Conservation (phyloP, 2,113 vertebrate species). For the Crotalus helleri region DNA sequence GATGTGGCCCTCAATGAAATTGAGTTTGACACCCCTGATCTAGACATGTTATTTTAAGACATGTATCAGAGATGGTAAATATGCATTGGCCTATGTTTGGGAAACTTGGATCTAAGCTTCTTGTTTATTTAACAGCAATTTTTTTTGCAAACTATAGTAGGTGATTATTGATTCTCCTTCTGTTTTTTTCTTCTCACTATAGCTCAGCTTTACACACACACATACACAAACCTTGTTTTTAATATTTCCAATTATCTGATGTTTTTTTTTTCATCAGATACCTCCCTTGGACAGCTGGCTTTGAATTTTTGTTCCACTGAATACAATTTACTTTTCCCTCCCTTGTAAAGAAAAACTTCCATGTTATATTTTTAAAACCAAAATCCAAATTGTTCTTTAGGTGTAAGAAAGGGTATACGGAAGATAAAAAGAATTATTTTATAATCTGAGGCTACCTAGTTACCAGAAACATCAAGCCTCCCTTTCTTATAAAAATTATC, state of each 20-base stretch:
- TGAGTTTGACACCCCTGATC: no score
- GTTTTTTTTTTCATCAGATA: no score
- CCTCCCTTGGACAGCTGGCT: neutral
- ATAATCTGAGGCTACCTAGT: conserved; percentile 22
- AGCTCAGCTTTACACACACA: neutral
- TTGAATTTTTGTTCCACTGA: neutral
- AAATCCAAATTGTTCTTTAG: neutral
- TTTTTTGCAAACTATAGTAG: neutral
- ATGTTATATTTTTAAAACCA: neutral
- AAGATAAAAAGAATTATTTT: neutral
- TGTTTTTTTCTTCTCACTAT: neutral
- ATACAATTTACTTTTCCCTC: neutral
- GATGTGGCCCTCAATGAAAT: no score
- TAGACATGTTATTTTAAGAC: neutral
- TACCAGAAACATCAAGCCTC: conserved; percentile 44
- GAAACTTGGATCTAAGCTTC: neutral
- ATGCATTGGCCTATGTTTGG: neutral
- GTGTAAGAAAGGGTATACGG: neutral
- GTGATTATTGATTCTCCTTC: neutral
- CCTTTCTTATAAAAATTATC: conserved; percentile 49
- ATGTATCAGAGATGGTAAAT: neutral
- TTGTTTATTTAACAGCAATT: neutral
- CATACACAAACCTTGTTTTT: neutral
- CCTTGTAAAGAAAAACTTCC: neutral
- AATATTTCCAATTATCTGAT: neutral